A percentile compares a stretch with the other conserved stretches of the same genome.
These are phyloP conservation scores for Trissonchulus sp. DNA, from an alignment of 2,888 invertebrate species.

Conservation along the genomic window DNA sequence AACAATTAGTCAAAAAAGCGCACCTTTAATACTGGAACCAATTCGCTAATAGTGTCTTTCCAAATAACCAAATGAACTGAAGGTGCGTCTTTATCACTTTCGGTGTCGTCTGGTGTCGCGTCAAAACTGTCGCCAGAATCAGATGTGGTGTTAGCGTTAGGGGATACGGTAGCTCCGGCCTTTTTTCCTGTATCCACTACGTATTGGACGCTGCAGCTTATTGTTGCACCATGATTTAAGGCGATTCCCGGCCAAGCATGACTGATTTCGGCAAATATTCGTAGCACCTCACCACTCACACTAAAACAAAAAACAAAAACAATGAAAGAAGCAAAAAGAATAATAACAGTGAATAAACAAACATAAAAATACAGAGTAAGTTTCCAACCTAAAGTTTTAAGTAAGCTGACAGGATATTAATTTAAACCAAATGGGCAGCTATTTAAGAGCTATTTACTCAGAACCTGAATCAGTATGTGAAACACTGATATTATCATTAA, in stretches of 20 bases:
- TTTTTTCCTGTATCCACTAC: background rate
- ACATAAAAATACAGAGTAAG: too few species aligned
- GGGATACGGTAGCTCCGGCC: background rate
- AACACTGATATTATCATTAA: too few species aligned
- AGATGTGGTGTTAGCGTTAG: too few species aligned
- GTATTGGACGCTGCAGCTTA: background rate
- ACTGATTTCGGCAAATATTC: background rate
- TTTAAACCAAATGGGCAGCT: too few species aligned
- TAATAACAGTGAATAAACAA: too few species aligned
- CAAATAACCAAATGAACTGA: background rate
- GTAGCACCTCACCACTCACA: background rate
- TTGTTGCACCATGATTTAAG: background rate
- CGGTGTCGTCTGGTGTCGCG: background rate
- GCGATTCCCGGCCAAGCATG: background rate
- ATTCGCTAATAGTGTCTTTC: background rate
- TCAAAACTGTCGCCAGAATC: too few species aligned
- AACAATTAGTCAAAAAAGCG: background rate
- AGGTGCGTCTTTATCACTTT: background rate
- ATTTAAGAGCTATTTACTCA: too few species aligned
- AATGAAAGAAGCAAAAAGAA: too few species aligned
- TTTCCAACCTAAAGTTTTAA: too few species aligned
- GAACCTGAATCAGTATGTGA: too few species aligned
- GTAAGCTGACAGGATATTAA: too few species aligned
- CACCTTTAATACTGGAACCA: background rate
- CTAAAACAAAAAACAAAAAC: too few species aligned